Evolutionary conservation across 1,140 invertebrate species (phyloP).

Genomic region (Maconellicoccus hirsutus): DNA sequence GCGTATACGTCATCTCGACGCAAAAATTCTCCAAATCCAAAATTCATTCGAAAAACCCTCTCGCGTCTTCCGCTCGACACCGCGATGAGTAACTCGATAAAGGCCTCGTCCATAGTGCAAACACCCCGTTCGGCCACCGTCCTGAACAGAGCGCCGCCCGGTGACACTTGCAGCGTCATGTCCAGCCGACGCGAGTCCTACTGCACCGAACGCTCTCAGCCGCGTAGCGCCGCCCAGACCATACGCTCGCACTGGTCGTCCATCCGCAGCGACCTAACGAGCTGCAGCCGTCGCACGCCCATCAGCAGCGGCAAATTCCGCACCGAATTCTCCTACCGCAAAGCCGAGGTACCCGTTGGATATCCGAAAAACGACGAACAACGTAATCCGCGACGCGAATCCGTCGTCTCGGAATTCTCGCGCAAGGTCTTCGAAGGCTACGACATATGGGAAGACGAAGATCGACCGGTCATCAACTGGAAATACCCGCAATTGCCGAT

Average conservation of each 20-base stretch:
- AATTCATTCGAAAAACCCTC: too few species aligned
- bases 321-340: not conserved
- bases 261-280: not conserved
- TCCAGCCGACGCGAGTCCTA: not conserved
- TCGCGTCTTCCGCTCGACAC: too few species aligned
- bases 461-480: constrained; percentile 7
- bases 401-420: not conserved
- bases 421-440: constrained; percentile 10
- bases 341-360: not conserved
- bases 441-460: constrained; percentile 13
- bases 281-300: not conserved
- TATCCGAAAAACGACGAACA: constrained; percentile 1
- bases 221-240: not conserved
- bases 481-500: not conserved
- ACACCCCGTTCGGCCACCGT: not conserved
- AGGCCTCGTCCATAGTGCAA: not conserved
- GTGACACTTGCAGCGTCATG: not conserved
- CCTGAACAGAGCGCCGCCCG: not conserved
- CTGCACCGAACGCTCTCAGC: not conserved
- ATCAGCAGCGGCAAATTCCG: constrained; percentile 3
- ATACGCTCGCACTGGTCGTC: not conserved
- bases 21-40: too few species aligned
- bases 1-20: too few species aligned
- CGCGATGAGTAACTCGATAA: not conserved
- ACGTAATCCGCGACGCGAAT: constrained; percentile 4